Conservation (phyloP, 1,140 invertebrate genomes). For the Ceratoteleas bidentatus region DNA sequence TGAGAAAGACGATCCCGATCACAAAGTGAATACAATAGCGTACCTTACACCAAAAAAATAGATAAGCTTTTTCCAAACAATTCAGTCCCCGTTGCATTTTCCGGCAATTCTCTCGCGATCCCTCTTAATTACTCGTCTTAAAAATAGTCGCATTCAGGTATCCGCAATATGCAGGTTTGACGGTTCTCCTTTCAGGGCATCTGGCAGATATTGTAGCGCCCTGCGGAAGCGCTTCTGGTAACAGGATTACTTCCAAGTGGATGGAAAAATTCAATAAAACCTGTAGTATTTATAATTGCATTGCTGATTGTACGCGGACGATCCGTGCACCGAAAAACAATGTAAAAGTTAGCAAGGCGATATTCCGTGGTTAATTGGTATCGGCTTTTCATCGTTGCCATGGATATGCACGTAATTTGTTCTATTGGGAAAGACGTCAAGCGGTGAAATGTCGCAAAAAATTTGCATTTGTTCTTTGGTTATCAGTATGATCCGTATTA, state of each 20-base stretch:
- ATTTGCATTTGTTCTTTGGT: too few species aligned
- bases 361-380: neutral
- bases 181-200: neutral
- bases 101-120: too few species aligned
- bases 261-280: conserved; percentile 15
- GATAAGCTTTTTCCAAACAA: too few species aligned
- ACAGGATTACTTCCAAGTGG: conserved; percentile 6
- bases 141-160: too few species aligned
- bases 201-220: neutral
- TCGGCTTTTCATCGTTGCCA: neutral
- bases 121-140: too few species aligned
- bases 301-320: conserved; percentile 1
- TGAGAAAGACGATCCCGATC: too few species aligned
- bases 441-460: too few species aligned
- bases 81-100: too few species aligned
- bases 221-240: neutral
- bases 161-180: neutral
- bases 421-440: too few species aligned
- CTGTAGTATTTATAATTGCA: conserved; percentile 13
- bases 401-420: neutral
- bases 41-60: too few species aligned
- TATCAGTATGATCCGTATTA: too few species aligned
- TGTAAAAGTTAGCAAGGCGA: conserved; percentile 11
- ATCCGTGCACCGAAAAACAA: neutral
- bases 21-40: too few species aligned